These are phyloP conservation scores for Palythoa heliodiscus DNA, from an alignment of 92 coral and sea anemone genomes.

Conservation along the genomic window DNA sequence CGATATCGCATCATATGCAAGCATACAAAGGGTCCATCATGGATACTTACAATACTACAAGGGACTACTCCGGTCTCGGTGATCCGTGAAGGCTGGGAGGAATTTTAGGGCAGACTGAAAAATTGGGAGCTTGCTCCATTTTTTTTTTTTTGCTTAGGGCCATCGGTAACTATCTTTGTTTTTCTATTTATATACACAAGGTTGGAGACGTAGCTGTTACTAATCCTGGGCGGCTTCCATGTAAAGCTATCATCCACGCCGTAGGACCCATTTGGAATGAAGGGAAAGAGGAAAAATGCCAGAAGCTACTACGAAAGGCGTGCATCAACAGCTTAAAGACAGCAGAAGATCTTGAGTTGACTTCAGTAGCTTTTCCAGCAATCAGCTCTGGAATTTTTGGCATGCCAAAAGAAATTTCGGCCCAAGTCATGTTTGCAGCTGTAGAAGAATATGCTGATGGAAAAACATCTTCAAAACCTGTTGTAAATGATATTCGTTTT, in stretches of 20 bases:
- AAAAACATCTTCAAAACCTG: background rate
- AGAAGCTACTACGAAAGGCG: slow-evolving; percentile 16
- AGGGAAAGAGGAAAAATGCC: background rate
- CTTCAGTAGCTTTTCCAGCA: slow-evolving; percentile 64
- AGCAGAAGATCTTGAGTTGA: background rate
- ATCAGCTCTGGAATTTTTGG: slow-evolving; percentile 80
- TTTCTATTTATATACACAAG: too few relatives aligned
- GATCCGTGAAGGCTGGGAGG: too few relatives aligned
- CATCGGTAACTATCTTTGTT: background rate
- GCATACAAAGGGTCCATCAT: too few relatives aligned
- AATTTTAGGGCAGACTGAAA: too few relatives aligned
- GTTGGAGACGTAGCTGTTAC: slow-evolving; percentile 39
- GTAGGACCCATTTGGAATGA: slow-evolving; percentile 30
- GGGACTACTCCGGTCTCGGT: too few relatives aligned
- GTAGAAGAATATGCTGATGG: slow-evolving; percentile 53
- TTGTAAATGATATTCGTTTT: slow-evolving; percentile 74
- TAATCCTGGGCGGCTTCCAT: slow-evolving; percentile 27
- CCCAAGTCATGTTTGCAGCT: slow-evolving; percentile 61
- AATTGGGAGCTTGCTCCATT: too few relatives aligned
- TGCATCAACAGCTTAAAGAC: slow-evolving; percentile 10
- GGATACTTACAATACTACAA: too few relatives aligned
- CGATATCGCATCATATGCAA: too few relatives aligned
- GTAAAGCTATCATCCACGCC: slow-evolving; percentile 42
- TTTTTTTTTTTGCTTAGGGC: too few relatives aligned
- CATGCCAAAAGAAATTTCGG: slow-evolving; percentile 70